Conservation (phyloP, 2,113 vertebrate species). For the Chaetorhynchus papuensis region DNA sequence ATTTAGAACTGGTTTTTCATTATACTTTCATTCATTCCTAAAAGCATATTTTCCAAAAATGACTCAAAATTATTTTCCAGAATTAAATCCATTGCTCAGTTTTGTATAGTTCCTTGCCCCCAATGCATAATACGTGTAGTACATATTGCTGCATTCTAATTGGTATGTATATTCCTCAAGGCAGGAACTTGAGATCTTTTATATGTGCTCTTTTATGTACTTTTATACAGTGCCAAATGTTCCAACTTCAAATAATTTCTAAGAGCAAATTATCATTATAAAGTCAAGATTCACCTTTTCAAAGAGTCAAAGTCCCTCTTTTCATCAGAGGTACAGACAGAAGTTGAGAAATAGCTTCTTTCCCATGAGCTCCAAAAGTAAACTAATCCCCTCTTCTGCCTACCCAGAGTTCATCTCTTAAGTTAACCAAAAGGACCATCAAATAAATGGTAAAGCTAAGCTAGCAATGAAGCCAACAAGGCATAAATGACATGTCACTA, state of each 20-base stretch:
- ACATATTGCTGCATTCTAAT: neutral
- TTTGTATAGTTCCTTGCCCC: neutral
- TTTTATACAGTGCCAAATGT: conserved; percentile 29
- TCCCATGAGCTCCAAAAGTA: neutral
- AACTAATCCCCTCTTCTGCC: neutral
- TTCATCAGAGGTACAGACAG: neutral
- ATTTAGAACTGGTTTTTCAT: neutral
- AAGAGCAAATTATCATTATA: conserved; percentile 37
- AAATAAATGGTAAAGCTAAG: neutral
- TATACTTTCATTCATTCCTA: neutral
- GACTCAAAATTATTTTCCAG: neutral
- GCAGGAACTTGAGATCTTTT: conserved; percentile 3
- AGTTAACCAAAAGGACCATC: neutral
- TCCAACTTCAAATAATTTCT: conserved; percentile 26
- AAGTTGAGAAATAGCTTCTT: neutral
- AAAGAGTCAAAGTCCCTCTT: neutral
- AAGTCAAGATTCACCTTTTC: conserved; percentile 39
- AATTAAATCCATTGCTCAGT: neutral
- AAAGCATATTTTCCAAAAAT: neutral
- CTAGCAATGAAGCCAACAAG: neutral
- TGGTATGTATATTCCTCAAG: conserved; percentile 23
- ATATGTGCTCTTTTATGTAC: neutral
- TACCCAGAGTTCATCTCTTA: neutral
- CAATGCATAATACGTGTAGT: neutral
- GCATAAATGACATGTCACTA: neutral